These are phyloP conservation scores for Anguilla marmorata DNA, from an alignment of 2,797 vertebrate genomes.

Conservation along the genomic window DNA sequence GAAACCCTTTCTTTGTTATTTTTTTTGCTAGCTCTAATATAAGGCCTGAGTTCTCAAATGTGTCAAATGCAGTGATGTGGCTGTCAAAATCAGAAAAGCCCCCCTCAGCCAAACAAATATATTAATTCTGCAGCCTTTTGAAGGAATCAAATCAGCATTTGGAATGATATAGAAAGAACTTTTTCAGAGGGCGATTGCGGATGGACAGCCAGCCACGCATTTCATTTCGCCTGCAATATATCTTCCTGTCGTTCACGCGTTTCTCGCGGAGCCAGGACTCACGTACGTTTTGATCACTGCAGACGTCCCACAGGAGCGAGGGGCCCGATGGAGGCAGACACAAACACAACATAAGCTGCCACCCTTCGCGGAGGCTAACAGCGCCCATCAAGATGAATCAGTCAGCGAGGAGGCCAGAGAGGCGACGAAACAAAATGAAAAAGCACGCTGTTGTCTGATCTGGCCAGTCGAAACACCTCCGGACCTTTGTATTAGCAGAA, in stretches of 20 bases:
- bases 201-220: constrained; percentile 30
- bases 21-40: constrained; percentile 34
- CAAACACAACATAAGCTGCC: constrained; percentile 8
- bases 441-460: neutral
- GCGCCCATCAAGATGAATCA: neutral
- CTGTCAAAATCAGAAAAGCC: neutral
- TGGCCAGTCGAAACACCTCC: neutral
- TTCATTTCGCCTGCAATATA: constrained; percentile 36
- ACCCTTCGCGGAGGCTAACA: neutral
- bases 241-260: constrained; percentile 37
- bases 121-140: constrained; percentile 31
- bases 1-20: constrained; percentile 20
- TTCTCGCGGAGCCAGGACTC: constrained; percentile 24
- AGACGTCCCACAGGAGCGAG: constrained; percentile 11
- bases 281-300: neutral
- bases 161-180: constrained; percentile 23
- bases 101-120: constrained; percentile 20
- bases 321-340: neutral
- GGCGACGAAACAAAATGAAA: neutral
- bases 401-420: neutral
- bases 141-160: constrained; percentile 32
- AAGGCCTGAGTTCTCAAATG: neutral
- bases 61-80: neutral
- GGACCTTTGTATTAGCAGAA: neutral
- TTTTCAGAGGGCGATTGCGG: constrained; percentile 32